These are phyloP conservation scores for Habrosyne pyritoides DNA, from an alignment of 2,888 invertebrate species.

Conservation along the genomic window DNA sequence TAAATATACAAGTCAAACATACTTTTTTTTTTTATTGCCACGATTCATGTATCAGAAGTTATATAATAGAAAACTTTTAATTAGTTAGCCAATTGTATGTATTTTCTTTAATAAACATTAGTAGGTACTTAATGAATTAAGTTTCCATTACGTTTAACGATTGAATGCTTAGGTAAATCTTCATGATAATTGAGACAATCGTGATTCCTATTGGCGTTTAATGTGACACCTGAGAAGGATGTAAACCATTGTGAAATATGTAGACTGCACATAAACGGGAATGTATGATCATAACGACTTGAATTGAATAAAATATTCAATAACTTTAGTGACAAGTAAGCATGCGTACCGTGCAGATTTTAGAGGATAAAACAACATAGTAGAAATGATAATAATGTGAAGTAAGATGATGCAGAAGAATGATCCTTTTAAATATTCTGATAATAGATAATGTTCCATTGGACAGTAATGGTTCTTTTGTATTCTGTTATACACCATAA, in stretches of 20 bases:
- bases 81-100: neutral
- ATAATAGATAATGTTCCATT: too few relatives aligned
- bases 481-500: too few relatives aligned
- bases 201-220: slow-evolving; percentile 25
- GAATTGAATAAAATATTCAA: slow-evolving; percentile 31
- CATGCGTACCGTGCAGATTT: too few relatives aligned
- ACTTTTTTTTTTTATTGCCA: too few relatives aligned
- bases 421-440: too few relatives aligned
- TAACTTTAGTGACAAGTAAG: slow-evolving; percentile 22
- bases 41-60: too few relatives aligned
- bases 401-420: too few relatives aligned
- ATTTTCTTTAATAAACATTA: neutral
- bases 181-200: slow-evolving; percentile 16
- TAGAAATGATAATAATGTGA: too few relatives aligned
- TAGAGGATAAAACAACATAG: neutral
- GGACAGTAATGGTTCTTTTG: too few relatives aligned
- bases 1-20: too few relatives aligned
- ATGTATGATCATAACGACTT: slow-evolving; percentile 34
- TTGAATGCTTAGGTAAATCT: neutral
- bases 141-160: neutral
- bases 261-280: slow-evolving; percentile 26
- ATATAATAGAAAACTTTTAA: neutral
- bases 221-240: slow-evolving; percentile 27
- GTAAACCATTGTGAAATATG: slow-evolving; percentile 35
- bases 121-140: neutral